Base-by-base conservation (phyloP, 64 coral and sea anemone species). In the Astreopora myriophthalma region DNA sequence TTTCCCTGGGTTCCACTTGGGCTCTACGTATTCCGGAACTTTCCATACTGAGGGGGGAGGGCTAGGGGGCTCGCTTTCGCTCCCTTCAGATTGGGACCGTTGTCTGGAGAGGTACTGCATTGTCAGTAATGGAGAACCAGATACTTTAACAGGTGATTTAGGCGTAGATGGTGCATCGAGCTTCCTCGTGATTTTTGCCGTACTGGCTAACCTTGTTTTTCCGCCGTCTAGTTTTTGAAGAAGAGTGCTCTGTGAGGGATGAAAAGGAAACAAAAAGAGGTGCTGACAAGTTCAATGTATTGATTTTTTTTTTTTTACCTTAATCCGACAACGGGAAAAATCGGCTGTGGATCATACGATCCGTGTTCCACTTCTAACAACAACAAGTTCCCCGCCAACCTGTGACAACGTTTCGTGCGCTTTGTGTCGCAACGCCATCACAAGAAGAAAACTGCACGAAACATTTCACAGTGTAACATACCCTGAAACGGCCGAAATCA, bases 11-110 rank as follows among this genome's bases (percentile, higher is more conserved):
- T 99, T 95, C 97, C 94, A 99, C 33, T 87, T 90, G 19, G 97
- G 97, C 28, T 95, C 94, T 19, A 99, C 94, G 87, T 99, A 99
- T 86, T 96, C 94, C 38, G 97, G 97, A 85, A 99, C 97, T 88
- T 99, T 99, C 97, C 97, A 99, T 52, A 99, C 97, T 91, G 97
- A 99, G 9, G 94, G 97, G 76, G 97, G 97, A 84, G 97, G 97
- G 32, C 94, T 96, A 8, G 91, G 82, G 19, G 92, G 94, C 25
- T 70, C 60, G 69, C 86, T 91, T 39, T 96, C 97, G 57, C 87
- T 94, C 10, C 71, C 90, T 5, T 95, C 93, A 30, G 90, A 98
- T 31, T 91, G 84, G 8, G 92, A 92, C 69, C 92, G 86, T 32
- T 98, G 86, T 70, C 96, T 90, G 20, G 92, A 82, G 19, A 94